Evolutionary conservation across 2,113 vertebrate genomes (phyloP), one percentile per base, ranked within the genome.

Genomic region (Miniopterus natalensis): DNA sequence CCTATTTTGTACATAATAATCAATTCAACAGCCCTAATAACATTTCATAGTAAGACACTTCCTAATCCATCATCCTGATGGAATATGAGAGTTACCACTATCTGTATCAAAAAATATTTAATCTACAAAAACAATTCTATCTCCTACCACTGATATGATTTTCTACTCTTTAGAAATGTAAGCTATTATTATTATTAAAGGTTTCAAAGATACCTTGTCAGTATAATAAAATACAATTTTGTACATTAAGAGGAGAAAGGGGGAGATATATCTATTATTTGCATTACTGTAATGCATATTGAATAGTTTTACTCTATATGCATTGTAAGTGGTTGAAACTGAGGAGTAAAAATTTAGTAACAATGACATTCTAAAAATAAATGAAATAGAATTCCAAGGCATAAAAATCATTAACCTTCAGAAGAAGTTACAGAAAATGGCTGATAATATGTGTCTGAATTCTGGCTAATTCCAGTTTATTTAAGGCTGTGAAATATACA

Each of bases 21-120:
- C 97, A 98, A 95, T 97, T 97, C 96, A 97, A 98, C 80, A 95
- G 91, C 84, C 84, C 90, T 98, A 98, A 98, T 97, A 98, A 97
- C 84, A 98, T 97, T 98, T 98, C 80, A 97, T 53, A 95, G 96
- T 96, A 97, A 98, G 98, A 96, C 90, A 97, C 65, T 97, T 98
- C 89, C 97, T 97, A 96, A 97, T 98, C 88, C 84, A 97, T 98
- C 96, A 98, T 95, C 57, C 95, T 98, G 96, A 98, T 96, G 96
- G 93, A 98, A 97, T 61, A 71, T 70, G 92, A 97, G 95, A 95
- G 96, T 96, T 98, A 94, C 49, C 20, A 71, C 25, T 90, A 79
- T 86, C 45, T 96, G 25, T 57, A 88, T 75, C 57, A 94, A 95
- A 95, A 88, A 94, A 61, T 17, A 97, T 92, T 95, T 91, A 90